Base-by-base conservation (phyloP, 2,888 invertebrate genomes). In the Spodoptera littoralis region DNA sequence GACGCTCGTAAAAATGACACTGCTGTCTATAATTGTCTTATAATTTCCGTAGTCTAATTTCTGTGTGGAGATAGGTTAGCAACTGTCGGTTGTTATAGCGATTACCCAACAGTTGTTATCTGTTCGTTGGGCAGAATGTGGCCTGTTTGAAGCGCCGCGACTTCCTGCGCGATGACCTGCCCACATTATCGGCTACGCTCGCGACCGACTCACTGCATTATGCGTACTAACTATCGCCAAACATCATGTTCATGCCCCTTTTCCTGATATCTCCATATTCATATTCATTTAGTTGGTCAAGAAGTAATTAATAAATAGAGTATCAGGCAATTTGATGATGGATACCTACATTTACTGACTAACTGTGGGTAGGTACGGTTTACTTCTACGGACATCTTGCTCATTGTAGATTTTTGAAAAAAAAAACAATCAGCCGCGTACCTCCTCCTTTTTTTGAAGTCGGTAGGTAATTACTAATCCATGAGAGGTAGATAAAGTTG, bases 161-260 rank as follows among this genome's bases (percentile, higher is more conserved):
- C 92, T 93, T 93, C 94, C 93, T 93, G 92, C 88, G 85, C 84
- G 88, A 84, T 93, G 93, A 93, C 92, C 93, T 83, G 80, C 79
- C 81, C 82, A 81, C 83, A 76, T 71, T 76, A 78, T 77, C 82
- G 71, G 61, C 67, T 79, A 68, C 76, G 76, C 63, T 62, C 67
- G 79, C 75, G 70, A 58, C 65, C 47, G 68, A 44, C 57, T 62
- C 72, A 58, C 54, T 74, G 73, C 73, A 74, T 62, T 62, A 55
- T 54, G 54, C 60, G 56, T 73, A 58, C 47, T 9, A 59, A 52
- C 49, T 27, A 73, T 73, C 58, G 68, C 73, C 49, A 73, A 77
- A 61, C 56, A 57, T 56, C 22, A 43, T 65, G 52, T 27, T 55
- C 55, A 36, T 36, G 36, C 66, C 60, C 55, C 58, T 53, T 71